Evolutionary conservation across 2,797 vertebrate genomes (phyloP).

Genomic region (Cephalopachus bancanus): DNA sequence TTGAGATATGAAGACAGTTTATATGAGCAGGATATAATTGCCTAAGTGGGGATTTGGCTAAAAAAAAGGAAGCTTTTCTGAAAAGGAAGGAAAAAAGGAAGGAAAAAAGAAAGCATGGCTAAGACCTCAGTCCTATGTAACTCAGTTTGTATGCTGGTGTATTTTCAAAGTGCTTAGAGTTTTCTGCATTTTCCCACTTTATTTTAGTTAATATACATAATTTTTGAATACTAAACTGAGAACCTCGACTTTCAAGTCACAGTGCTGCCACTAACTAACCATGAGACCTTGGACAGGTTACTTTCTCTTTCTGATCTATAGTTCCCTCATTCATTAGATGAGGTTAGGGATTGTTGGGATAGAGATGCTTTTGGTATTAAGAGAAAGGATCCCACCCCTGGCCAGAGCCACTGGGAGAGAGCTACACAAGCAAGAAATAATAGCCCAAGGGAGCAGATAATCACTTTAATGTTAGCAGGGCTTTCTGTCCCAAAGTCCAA

Average conservation of each 20-base stretch:
- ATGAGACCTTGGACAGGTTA: neutral
- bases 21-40: constrained; percentile 69
- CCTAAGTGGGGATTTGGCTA: constrained; percentile 67
- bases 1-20: constrained; percentile 72
- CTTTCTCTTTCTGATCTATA: neutral
- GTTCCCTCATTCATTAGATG: neutral
- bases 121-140: constrained; percentile 13
- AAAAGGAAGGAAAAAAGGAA: constrained; percentile 70
- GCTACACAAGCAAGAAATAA: neutral
- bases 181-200: neutral
- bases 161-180: neutral
- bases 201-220: neutral
- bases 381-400: neutral
- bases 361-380: neutral
- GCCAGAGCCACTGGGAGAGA: neutral
- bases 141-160: neutral
- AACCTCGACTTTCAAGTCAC: neutral
- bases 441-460: neutral
- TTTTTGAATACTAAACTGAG: neutral
- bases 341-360: neutral
- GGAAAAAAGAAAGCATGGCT: constrained; percentile 56
- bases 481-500: neutral
- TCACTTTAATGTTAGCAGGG: neutral
- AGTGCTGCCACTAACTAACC: neutral
- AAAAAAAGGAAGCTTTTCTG: constrained; percentile 53